Base-by-base conservation (phyloP, 1,140 invertebrate species). In the Colletes gigas region DNA sequence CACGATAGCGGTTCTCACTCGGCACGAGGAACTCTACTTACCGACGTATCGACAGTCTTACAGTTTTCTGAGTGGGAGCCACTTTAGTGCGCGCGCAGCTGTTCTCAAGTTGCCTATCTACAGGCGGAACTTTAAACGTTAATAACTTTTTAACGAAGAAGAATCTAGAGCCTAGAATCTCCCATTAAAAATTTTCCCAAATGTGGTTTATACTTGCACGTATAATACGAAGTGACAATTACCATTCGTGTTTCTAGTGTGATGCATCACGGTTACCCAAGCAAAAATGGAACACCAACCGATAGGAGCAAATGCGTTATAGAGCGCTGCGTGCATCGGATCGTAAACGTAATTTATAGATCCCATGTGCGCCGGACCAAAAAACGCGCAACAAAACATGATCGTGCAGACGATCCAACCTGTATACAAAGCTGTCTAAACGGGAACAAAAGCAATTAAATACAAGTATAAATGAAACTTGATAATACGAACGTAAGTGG, bases 251-350 rank as follows among this genome's bases (percentile, higher is more conserved):
- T 96, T 95, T 82, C 94, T 95, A 63, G 95, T 95, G 70, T 96
- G 95, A 0, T 94, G 93, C 30, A 94, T 93, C 83, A 96, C 94
- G 8, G 95, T 94, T 9, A 95, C 92, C 96, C 96, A 97, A 21
- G 93, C 93, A 86, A 96, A 96, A 69, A 95, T 92, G 12, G 94
- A 91, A 84, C 96, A 96, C 96, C 96, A 96, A 10, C 94, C 94
- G 63, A 97, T 96, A 0, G 96, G 96, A 41, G 95, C 94, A 86
- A 96, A 95, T 17, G 96, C 96, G 50, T 96, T 95, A 82, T 96
- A 96, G 67, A 94, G 94, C 4, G 96, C 96, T 1, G 95, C 95
- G 88, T 96, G 94, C 2, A 93, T 91, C 6, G 94, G 93, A 85
- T 96, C 94, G 78, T 96, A 96, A 9, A 94, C 91, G 78, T 97